Percentiles rank a stretch among this genome's conserved stretches.
Conservation (phyloP, 2,113 vertebrate species). For the Alethe castanea region DNA sequence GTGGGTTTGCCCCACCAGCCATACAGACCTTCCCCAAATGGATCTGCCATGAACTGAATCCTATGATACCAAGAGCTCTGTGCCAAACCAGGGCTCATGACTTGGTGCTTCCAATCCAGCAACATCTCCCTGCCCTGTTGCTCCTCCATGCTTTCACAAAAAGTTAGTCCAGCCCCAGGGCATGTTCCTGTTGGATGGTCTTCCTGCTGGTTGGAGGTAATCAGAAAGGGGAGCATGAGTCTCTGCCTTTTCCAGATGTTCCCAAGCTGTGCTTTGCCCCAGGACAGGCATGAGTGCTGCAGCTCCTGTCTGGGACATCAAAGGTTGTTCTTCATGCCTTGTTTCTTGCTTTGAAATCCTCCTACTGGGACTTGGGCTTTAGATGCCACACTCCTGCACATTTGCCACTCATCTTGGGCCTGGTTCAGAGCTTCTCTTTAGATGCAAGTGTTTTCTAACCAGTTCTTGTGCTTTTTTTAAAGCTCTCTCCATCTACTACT, state of each 20-base stretch:
- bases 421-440: neutral
- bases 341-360: neutral
- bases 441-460: neutral
- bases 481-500: neutral
- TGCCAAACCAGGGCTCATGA: accelerated
- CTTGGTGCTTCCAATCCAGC: neutral
- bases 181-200: neutral
- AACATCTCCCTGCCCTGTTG: neutral
- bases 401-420: neutral
- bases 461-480: neutral
- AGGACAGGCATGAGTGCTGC: neutral
- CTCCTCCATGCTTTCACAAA: neutral
- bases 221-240: neutral
- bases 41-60: neutral
- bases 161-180: neutral
- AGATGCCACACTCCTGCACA: accelerated
- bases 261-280: neutral
- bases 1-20: neutral
- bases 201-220: neutral
- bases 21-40: neutral
- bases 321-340: neutral
- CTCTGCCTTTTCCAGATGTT: neutral
- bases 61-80: accelerated
- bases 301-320: neutral
- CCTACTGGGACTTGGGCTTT: neutral